phyloP scores from a whole-genome alignment of 1,140 invertebrate species.

The Drosophila cardini region DNA sequence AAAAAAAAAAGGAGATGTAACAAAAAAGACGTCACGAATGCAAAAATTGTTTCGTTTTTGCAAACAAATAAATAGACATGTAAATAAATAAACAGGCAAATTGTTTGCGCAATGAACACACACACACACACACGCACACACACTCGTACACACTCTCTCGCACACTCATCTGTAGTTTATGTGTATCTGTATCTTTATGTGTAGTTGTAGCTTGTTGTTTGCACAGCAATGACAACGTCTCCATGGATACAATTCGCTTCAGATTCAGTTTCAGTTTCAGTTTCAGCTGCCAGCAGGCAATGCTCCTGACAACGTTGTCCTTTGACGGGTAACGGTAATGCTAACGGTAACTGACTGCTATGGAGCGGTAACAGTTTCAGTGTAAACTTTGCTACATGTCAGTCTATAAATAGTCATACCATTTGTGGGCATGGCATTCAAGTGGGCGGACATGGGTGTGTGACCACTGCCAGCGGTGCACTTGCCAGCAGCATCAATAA shows the following conservation, averaged over 20 bases:
- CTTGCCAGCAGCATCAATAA: slow-evolving; percentile 30
- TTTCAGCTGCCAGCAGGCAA: slow-evolving; percentile 12
- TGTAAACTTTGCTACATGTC: slow-evolving; percentile 34
- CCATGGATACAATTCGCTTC: slow-evolving; percentile 37
- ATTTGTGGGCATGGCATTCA: neutral
- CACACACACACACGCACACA: slow-evolving; percentile 38
- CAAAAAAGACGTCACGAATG: slow-evolving; percentile 14
- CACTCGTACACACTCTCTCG: slow-evolving; percentile 11
- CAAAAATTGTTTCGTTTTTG: slow-evolving; percentile 19
- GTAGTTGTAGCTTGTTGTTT: slow-evolving; percentile 19
- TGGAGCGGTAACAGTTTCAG: neutral
- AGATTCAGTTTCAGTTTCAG: slow-evolving; percentile 25
- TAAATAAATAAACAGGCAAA: slow-evolving; percentile 74
- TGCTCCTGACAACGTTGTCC: slow-evolving; percentile 19
- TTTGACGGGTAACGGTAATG: slow-evolving; percentile 23
- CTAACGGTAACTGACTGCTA: neutral
- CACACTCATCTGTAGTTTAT: slow-evolving; percentile 25
- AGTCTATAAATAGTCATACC: slow-evolving; percentile 50
- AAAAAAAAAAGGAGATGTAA: neutral
- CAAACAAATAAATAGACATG: slow-evolving; percentile 61
- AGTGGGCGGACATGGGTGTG: slow-evolving; percentile 8
- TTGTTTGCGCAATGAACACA: slow-evolving; percentile 73
- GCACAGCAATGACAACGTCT: slow-evolving; percentile 29
- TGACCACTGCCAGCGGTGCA: slow-evolving; percentile 37
- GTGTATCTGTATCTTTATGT: slow-evolving; percentile 16